phyloP scores from a whole-genome alignment of 2,888 invertebrate genomes.

The Melanotus villosus region DNA sequence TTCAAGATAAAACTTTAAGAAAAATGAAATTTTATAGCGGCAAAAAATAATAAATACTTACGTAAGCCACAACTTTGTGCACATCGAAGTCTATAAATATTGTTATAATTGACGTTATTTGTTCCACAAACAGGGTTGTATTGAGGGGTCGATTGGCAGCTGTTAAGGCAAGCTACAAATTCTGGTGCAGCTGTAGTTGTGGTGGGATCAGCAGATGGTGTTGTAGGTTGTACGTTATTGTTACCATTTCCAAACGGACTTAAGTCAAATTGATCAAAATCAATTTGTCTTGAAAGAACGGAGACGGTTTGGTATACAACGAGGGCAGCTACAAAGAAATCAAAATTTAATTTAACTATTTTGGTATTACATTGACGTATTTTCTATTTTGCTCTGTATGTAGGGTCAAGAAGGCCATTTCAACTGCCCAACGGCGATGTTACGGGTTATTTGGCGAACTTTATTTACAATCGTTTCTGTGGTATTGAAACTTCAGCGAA shows the following conservation, averaged over 20 bases:
- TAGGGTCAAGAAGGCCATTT: too few species aligned
- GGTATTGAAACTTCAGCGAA: too few species aligned
- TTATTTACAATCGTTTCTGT: too few species aligned
- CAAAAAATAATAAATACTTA: conserved; percentile 18
- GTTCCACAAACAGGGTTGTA: conserved; percentile 41
- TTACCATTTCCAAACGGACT: background rate
- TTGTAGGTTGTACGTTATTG: background rate
- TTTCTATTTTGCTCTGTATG: too few species aligned
- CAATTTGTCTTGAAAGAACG: background rate
- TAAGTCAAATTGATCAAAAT: background rate
- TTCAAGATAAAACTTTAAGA: too few species aligned
- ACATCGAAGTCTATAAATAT: conserved; percentile 14
- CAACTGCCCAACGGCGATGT: too few species aligned
- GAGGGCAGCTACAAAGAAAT: background rate
- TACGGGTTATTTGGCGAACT: too few species aligned
- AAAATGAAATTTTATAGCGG: too few species aligned
- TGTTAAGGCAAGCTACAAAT: conserved; percentile 8
- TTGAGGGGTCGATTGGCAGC: conserved; percentile 13
- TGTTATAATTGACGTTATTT: conserved; percentile 14
- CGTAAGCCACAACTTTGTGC: conserved; percentile 33
- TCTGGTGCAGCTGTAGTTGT: conserved; percentile 1
- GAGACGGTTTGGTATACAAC: background rate
- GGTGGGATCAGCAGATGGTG: background rate
- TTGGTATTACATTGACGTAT: too few species aligned
- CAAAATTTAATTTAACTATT: background rate